Conservation (phyloP, 1,140 invertebrate species). For the Agrypnia vestita region DNA sequence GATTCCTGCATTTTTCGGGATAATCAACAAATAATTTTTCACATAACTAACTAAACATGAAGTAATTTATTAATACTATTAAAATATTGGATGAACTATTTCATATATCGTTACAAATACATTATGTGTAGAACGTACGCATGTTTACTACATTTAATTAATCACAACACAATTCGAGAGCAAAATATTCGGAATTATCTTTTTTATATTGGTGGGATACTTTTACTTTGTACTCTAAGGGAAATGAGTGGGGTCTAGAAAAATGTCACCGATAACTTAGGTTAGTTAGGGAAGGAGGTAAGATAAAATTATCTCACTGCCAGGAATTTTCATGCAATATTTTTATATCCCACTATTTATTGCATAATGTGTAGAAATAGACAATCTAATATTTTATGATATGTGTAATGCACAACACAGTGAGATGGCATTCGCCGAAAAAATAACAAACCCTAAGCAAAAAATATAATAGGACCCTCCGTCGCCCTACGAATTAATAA, state of each 20-base stretch:
- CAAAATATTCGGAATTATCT: constrained; percentile 28
- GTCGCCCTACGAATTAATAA: constrained; percentile 21
- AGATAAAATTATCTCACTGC: constrained; percentile 3
- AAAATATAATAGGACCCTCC: constrained; percentile 13
- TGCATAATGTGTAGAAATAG: constrained; percentile 22
- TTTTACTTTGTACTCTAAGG: constrained; percentile 40
- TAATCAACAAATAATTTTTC: too few relatives aligned
- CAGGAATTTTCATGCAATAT: constrained; percentile 16
- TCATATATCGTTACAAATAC: too few relatives aligned
- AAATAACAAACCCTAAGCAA: constrained; percentile 21
- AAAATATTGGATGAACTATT: too few relatives aligned
- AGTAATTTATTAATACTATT: too few relatives aligned
- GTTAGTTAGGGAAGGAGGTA: constrained; percentile 26
- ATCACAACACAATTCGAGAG: constrained; percentile 25
- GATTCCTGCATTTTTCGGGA: too few relatives aligned
- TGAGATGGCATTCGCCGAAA: constrained; percentile 39
- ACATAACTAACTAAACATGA: too few relatives aligned
- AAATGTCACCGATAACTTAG: constrained; percentile 22
- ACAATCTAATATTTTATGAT: constrained; percentile 51
- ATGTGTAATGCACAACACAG: constrained; percentile 57
- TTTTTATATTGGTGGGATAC: constrained; percentile 1
- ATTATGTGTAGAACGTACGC: too few relatives aligned
- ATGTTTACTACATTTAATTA: background rate
- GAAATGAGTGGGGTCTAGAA: background rate
- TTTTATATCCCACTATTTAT: constrained; percentile 3